Base-by-base conservation (phyloP, 2,113 vertebrate genomes). In the Pyxicephalus adspersus region DNA sequence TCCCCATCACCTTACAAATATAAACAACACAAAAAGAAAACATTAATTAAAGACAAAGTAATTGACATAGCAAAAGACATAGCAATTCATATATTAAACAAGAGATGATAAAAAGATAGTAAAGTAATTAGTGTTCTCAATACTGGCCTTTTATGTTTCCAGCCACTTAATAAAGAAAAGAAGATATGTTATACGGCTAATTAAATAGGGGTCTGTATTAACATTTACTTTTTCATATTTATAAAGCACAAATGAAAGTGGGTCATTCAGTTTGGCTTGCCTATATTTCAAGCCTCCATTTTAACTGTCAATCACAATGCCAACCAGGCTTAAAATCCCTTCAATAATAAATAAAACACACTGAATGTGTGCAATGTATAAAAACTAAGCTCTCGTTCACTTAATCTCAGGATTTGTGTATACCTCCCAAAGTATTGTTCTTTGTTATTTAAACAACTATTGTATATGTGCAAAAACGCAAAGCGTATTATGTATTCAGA, bases 221-320 rank as follows among this genome's bases (percentile, higher is more conserved):
- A 55, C 58, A 65, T 81, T 72, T 64, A 29, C 38, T 52, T 64
- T 57, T 50, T 26, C 55, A 68, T 61, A 34, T n/a, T 73, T 26
- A 64, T 55, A 25, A 73, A 22, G 50, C 64, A 72, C 55, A 61
- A 77, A 80, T 70, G 76, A 77, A 92, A 91, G 86, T 87, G 90
- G 91, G 90, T 92, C 90, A 91, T 81, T 66, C 0, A 85, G 84
- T 86, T 87, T 89, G 81, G 80, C 66, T 64, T 64, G 83, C 68
- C 72, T 54, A 38, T 85, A 83, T 87, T 85, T 85, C 87, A 83
- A 88, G 88, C 80, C 38, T 87, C 87, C 86, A 85, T 86, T 84
- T 88, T 89, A 88, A 81, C 85, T 85, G 87, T 87, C 89, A 87
- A 84, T 89, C 90, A 91, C 86, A 87, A 83, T 84, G 84, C 84